Percentiles rank a stretch among this genome's conserved stretches.
These are phyloP conservation scores for Phylloscopus collybita DNA, from an alignment of 2,797 vertebrate genomes.

Conservation along the genomic window DNA sequence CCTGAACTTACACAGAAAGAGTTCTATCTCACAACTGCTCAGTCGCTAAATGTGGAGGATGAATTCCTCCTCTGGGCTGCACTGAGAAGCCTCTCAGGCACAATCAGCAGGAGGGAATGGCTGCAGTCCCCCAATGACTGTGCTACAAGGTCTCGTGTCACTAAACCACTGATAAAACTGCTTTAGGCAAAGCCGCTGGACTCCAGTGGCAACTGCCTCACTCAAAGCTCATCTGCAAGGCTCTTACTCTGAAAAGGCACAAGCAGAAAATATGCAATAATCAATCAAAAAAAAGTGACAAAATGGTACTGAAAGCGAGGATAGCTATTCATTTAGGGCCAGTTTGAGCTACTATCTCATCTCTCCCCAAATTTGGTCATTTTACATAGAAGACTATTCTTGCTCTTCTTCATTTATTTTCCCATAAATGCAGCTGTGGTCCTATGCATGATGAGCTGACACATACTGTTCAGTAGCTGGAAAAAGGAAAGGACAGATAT, in stretches of 20 bases:
- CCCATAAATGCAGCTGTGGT: slow-evolving; percentile 41
- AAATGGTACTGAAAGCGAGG: background rate
- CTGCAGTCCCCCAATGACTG: background rate
- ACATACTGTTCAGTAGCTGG: background rate
- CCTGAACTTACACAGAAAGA: slow-evolving; percentile 20
- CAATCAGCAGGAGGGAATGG: background rate
- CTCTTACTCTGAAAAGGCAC: slow-evolving; percentile 2
- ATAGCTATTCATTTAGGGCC: background rate
- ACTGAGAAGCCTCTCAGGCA: background rate
- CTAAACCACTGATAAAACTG: background rate
- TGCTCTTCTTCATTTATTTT: slow-evolving; percentile 32
- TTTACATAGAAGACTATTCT: slow-evolving; percentile 32
- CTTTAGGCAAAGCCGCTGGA: background rate
- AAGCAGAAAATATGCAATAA: slow-evolving; percentile 22
- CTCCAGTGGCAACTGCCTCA: background rate
- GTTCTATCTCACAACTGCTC: background rate
- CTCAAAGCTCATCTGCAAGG: slow-evolving; percentile 10
- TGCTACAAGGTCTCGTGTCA: background rate
- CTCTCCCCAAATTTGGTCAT: slow-evolving; percentile 16
- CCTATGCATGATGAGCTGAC: background rate
- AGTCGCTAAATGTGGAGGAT: background rate
- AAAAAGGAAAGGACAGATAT: slow-evolving; percentile 42
- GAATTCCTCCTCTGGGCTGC: background rate
- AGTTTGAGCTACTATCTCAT: background rate
- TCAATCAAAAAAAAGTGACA: slow-evolving; percentile 32